These are phyloP conservation scores for Drosophila bocqueti DNA, from an alignment of 1,140 invertebrate species.

Conservation along the genomic window DNA sequence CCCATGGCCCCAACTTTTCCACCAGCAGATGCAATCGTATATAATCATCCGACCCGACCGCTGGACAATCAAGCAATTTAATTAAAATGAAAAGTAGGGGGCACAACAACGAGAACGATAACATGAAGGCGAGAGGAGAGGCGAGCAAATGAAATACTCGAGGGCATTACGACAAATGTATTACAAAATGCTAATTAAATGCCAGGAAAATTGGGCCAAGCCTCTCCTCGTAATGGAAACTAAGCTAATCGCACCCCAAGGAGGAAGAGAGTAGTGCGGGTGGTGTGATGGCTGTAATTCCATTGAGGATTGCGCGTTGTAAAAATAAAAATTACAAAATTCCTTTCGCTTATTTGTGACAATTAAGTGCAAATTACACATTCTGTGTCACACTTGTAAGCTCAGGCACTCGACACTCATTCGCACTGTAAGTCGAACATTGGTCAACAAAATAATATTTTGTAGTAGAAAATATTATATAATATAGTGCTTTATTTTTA, in stretches of 20 bases:
- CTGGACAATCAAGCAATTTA: slow-evolving; percentile 53
- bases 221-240: slow-evolving; percentile 59
- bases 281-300: background rate
- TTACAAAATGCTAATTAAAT: slow-evolving; percentile 83
- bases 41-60: slow-evolving; percentile 46
- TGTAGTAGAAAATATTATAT: background rate
- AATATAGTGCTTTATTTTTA: background rate
- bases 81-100: slow-evolving; percentile 73
- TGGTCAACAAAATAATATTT: slow-evolving; percentile 2
- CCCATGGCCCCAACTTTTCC: slow-evolving; percentile 1
- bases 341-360: slow-evolving; percentile 69
- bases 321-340: slow-evolving; percentile 54
- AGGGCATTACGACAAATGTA: slow-evolving; percentile 70
- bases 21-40: slow-evolving; percentile 39
- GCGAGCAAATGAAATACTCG: slow-evolving; percentile 57
- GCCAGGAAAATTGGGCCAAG: slow-evolving; percentile 72
- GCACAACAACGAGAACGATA: slow-evolving; percentile 8
- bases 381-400: slow-evolving; percentile 47
- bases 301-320: slow-evolving; percentile 21
- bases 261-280: background rate
- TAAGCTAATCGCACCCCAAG: slow-evolving; percentile 68
- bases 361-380: slow-evolving; percentile 74
- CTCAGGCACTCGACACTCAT: background rate
- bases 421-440: slow-evolving; percentile 1
- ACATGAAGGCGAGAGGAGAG: background rate